Base-by-base conservation (phyloP, 2,797 vertebrate genomes). In the Hephaestus fuliginosus region DNA sequence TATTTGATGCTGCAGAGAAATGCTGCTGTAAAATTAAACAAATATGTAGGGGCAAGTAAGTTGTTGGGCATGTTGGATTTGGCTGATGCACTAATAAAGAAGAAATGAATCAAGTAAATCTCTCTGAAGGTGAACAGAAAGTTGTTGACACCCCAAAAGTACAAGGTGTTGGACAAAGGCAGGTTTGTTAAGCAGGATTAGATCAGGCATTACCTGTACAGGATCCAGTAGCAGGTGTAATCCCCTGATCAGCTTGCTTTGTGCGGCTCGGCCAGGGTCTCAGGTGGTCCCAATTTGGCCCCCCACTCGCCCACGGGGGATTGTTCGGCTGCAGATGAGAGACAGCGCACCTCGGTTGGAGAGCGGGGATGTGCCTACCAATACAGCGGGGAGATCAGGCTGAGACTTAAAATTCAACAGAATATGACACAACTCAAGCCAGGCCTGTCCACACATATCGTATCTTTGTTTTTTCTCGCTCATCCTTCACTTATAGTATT, bases 171-270 rank as follows among this genome's bases (percentile, higher is more conserved):
- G 71, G 66, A 70, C 61, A 13, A 44, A 48, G 53, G 58, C 18
- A 5, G 56, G 25, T 48, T 81, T 66, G 18, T 70, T 80, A 51
- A 79, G 60, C 57, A 77, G 84, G 87, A 92, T 91, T 83, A 82
- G 66, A 71, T 55, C 44, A 63, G 68, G 57, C 15, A 48, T 88
- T 74, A 80, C 82, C 75, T 81, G 81, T 18, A 18, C 46, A 33
- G 73, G 46, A 80, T 74, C 65, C 80, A 74, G 78, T 51, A 57
- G 74, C 72, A 73, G 78, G 44, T 85, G 66, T 88, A 90, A 89
- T 89, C 84, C 81, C 62, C 80, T 49, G 43, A 85, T 92, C 87
- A 77, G 75, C 69, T 85, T 81, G 77, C 52, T 36, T 22, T 68
- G 67, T 73, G 65, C 11, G 11, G 43, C 73, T 71, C n/a, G 44